phyloP scores from a whole-genome alignment of 2,888 invertebrate species.

The Pheosia gnoma region DNA sequence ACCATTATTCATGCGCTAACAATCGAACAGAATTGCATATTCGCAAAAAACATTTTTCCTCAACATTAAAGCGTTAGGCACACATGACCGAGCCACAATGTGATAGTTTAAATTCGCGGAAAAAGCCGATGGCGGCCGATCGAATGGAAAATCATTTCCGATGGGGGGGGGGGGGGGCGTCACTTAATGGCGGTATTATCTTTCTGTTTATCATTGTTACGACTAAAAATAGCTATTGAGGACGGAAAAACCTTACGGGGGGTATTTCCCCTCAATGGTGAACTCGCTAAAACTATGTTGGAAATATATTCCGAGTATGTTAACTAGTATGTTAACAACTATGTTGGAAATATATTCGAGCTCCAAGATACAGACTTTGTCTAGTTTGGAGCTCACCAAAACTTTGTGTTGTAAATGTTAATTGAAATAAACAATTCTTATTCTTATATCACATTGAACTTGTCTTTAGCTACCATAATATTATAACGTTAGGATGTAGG shows the following conservation, averaged over 20 bases:
- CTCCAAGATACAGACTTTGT: too few species aligned
- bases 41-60: slow-evolving; percentile 15
- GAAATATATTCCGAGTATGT: too few species aligned
- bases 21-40: background rate
- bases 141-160: slow-evolving; percentile 54
- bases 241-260: background rate
- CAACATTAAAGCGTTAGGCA: slow-evolving; percentile 47
- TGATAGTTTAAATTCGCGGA: slow-evolving; percentile 32
- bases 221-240: background rate
- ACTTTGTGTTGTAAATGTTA: too few species aligned
- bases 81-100: slow-evolving; percentile 45
- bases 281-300: too few species aligned
- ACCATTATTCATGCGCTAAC: background rate
- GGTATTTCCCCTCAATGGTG: too few species aligned
- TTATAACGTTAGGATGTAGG: too few species aligned
- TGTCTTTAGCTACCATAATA: too few species aligned
- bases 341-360: too few species aligned
- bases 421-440: too few species aligned
- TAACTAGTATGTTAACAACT: too few species aligned
- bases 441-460: too few species aligned
- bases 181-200: slow-evolving; percentile 2
- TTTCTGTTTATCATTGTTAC: slow-evolving; percentile 3
- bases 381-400: too few species aligned
- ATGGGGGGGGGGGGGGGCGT: slow-evolving; percentile 17
- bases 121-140: slow-evolving; percentile 39